Conservation (phyloP, 2,797 vertebrate species). For the Ispidina picta region DNA sequence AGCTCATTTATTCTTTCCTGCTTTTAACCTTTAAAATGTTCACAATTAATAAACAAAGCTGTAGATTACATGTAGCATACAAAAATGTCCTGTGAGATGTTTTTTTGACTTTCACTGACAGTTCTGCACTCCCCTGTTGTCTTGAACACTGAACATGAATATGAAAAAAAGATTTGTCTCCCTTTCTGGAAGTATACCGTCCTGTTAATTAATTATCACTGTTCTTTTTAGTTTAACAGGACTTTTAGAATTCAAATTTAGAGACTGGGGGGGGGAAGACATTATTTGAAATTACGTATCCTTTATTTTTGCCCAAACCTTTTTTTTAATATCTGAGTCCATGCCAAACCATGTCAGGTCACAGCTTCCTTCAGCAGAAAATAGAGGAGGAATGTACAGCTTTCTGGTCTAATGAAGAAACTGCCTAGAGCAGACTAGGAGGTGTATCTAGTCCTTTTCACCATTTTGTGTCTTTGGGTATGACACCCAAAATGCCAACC, state of each 20-base stretch:
- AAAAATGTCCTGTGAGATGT: not conserved
- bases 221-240: not conserved
- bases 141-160: not conserved
- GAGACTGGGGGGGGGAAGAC: not conserved
- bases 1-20: not conserved
- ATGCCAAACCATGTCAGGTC: not conserved
- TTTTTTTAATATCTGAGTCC: not conserved
- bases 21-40: not conserved
- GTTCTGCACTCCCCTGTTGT: not conserved
- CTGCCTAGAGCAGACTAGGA: not conserved
- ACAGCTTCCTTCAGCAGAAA: not conserved
- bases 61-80: not conserved
- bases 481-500: not conserved
- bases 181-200: not conserved
- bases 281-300: not conserved
- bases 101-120: not conserved
- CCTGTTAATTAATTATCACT: not conserved
- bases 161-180: not conserved
- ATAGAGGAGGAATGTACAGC: not conserved
- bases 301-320: not conserved
- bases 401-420: not conserved
- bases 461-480: not conserved
- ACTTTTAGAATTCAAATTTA: not conserved
- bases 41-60: not conserved
- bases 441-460: not conserved